These are phyloP conservation scores for Zaprionus inermis DNA, from an alignment of 1,140 invertebrate genomes.

Conservation along the genomic window DNA sequence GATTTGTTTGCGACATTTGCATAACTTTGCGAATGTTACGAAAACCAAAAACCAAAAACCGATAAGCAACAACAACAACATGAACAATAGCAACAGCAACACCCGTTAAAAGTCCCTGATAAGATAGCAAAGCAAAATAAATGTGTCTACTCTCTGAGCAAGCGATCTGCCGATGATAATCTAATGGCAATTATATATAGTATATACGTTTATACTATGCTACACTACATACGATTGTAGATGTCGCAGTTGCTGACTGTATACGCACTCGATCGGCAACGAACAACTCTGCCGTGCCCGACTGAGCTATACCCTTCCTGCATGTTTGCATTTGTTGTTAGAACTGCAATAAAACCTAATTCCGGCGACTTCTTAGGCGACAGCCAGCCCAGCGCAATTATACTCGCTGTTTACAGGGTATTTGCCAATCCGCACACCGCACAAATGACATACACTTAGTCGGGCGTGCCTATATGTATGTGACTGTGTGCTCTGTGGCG, in stretches of 20 bases:
- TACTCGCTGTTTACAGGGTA: not conserved
- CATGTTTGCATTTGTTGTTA: not conserved
- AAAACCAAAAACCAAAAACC: conserved; percentile 11
- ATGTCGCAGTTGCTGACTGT: not conserved
- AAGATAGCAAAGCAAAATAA: conserved; percentile 37
- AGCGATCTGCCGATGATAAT: conserved; percentile 35
- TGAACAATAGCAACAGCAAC: not conserved
- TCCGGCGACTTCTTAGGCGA: not conserved
- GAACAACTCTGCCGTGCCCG: no score
- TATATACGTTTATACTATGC: conserved; percentile 2
- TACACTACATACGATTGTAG: conserved; percentile 4
- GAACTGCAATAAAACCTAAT: not conserved
- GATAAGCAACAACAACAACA: not conserved
- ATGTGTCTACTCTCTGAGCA: conserved; percentile 28
- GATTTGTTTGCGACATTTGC: conserved; percentile 13
- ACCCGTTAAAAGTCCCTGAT: conserved; percentile 39
- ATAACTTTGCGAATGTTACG: conserved; percentile 26
- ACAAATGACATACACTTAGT: not conserved
- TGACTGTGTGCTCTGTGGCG: conserved; percentile 3
- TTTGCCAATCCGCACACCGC: not conserved
- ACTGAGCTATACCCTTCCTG: not conserved
- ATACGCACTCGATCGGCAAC: no score
- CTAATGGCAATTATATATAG: not conserved
- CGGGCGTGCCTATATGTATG: not conserved
- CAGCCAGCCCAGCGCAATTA: not conserved